Base-by-base conservation (phyloP, 2,888 invertebrate species). In the Lydus trimaculatus region DNA sequence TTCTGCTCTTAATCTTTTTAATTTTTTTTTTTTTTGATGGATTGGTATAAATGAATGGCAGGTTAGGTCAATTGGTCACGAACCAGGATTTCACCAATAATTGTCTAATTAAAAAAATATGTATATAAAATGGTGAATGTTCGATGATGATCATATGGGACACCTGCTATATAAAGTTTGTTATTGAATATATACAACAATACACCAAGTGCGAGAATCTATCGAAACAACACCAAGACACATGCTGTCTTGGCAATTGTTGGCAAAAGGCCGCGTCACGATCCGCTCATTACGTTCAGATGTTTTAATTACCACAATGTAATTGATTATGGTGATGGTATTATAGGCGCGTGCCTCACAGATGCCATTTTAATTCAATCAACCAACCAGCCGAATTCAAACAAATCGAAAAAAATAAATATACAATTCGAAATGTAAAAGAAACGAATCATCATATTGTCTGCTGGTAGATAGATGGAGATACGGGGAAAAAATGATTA, bases 251-350 rank as follows among this genome's bases (percentile, higher is more conserved):
- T 33, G 66, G 70, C 75, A 71, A 77, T 76, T 77, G 77, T 77
- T 75, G 70, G 75, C 77, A 74, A 78, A 80, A 78, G 76, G 80
- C 81, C 72, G 67, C 76, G 82, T 83, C 83, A 83, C 81, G 83
- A 79, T 82, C 76, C 74, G 76, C 79, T 81, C 82, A 81, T 82
- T 82, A 82, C 80, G 73, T 72, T 80, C 77, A 77, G 80, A 82
- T 81, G 81, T 81, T 82, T 83, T 82, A 83, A 82, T 82, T 83
- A 81, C 79, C 76, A 76, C 64, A 67, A 67, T 69, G 78, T 81
- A 82, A 82, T 80, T 80, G 81, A 82, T 81, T 79, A 78, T 75
- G 70, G 73, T 73, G 61, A 71, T 64, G 72, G 68, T 72, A 71
- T 74, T 74, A 72, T 73, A 73, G 75, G 75, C 76, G 75, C 78